Evolutionary conservation across 2,888 invertebrate species (phyloP).

Genomic region (Flexamia atlantica): DNA sequence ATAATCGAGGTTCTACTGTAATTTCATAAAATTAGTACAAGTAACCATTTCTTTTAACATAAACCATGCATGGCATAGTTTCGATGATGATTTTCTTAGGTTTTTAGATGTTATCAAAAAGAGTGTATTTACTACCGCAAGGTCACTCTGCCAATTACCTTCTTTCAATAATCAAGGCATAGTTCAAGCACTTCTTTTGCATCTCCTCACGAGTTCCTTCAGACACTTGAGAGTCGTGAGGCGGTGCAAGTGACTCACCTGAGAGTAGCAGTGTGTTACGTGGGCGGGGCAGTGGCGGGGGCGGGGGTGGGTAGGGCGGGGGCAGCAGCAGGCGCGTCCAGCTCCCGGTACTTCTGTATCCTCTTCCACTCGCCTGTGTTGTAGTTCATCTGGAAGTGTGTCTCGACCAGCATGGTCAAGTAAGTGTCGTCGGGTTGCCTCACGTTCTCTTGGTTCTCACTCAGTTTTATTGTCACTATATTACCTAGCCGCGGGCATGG

Average conservation of each 20-base stretch:
- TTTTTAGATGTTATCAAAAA: too few species aligned
- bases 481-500: constrained; percentile 98
- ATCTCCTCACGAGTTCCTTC: too few species aligned
- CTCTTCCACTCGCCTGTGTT: constrained; percentile 98
- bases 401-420: constrained; percentile 90
- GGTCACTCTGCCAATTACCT: too few species aligned
- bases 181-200: too few species aligned
- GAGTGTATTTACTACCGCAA: too few species aligned
- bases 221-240: too few species aligned
- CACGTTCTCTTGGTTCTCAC: constrained; percentile 94
- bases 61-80: too few species aligned
- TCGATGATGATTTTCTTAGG: too few species aligned
- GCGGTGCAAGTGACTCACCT: neutral
- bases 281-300: constrained; percentile 59
- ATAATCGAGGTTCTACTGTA: too few species aligned
- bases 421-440: constrained; percentile 91
- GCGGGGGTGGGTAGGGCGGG: constrained; percentile 61
- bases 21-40: too few species aligned
- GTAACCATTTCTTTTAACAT: too few species aligned
- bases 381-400: constrained; percentile 99
- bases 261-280: constrained; percentile 32
- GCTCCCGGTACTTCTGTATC: constrained; percentile 83
- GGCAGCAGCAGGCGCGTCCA: constrained; percentile 66
- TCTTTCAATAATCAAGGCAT: too few species aligned
- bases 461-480: constrained; percentile 96